Evolutionary conservation across 2,888 invertebrate genomes (phyloP).

Genomic region (Microctonus hyperodae): DNA sequence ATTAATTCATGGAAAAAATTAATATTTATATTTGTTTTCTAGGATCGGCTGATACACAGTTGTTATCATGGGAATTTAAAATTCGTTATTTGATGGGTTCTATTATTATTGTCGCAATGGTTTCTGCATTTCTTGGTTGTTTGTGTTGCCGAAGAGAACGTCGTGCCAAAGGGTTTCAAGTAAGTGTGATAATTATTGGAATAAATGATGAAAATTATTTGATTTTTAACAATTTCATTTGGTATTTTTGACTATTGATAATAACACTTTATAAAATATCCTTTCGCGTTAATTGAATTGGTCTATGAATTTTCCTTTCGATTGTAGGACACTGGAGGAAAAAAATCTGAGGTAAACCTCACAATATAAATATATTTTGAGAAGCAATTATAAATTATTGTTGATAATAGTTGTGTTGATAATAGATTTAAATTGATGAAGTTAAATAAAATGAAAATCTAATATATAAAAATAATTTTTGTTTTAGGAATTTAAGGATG

Average conservation of each 20-base stretch:
- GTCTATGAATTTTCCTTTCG: slow-evolving; percentile 47
- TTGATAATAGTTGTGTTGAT: background rate
- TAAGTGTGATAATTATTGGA: slow-evolving; percentile 36
- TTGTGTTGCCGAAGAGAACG: slow-evolving; percentile 57
- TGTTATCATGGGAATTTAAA: slow-evolving; percentile 50
- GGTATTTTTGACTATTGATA: background rate
- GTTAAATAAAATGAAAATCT: slow-evolving; percentile 6
- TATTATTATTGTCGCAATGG: slow-evolving; percentile 51
- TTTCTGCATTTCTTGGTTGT: slow-evolving; percentile 56
- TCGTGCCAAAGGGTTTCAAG: slow-evolving; percentile 60
- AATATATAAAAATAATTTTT: slow-evolving; percentile 24
- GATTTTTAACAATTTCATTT: background rate
- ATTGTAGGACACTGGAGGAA: slow-evolving; percentile 56
- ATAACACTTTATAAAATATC: background rate
- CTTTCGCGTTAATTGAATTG: slow-evolving; percentile 25
- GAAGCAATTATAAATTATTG: background rate
- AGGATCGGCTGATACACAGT: slow-evolving; percentile 37
- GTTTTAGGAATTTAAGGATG: slow-evolving; percentile 61
- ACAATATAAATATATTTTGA: slow-evolving; percentile 19
- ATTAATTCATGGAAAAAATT: too few relatives aligned
- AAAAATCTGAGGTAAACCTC: slow-evolving; percentile 52
- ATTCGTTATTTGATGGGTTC: slow-evolving; percentile 52
- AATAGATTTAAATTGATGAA: background rate
- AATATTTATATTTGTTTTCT: background rate
- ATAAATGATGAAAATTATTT: background rate